Percentiles rank a stretch among this genome's conserved stretches.
Conservation (phyloP, 2,797 vertebrate genomes). For the Ciconia nigra region DNA sequence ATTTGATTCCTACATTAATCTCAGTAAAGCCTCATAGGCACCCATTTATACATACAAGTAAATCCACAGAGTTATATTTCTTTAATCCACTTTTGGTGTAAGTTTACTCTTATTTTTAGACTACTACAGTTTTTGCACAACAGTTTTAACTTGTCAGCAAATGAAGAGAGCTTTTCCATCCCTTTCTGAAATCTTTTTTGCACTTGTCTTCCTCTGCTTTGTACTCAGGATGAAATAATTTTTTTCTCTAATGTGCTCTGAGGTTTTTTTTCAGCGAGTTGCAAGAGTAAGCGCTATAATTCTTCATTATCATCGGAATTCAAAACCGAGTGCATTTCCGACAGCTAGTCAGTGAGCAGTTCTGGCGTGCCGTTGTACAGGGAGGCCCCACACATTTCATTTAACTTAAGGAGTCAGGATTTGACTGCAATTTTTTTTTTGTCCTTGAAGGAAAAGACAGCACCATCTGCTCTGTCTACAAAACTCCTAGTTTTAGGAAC, state of each 20-base stretch:
- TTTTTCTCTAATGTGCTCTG: background rate
- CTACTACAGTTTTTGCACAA: background rate
- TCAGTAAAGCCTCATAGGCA: background rate
- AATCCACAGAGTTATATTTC: background rate
- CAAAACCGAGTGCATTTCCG: background rate
- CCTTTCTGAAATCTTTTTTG: background rate
- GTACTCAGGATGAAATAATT: background rate
- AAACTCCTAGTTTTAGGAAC: background rate
- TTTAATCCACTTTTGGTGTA: background rate
- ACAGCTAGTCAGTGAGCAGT: background rate
- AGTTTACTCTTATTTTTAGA: background rate
- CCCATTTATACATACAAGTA: background rate
- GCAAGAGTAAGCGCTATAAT: background rate
- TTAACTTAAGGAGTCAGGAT: background rate
- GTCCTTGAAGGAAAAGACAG: background rate
- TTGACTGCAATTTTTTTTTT: background rate
- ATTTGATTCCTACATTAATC: background rate
- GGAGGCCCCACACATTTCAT: background rate
- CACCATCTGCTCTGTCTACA: slow-evolving; percentile 14
- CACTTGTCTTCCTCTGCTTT: background rate
- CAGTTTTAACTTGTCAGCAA: background rate
- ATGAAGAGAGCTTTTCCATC: background rate
- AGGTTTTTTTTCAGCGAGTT: background rate
- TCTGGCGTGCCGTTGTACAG: background rate
- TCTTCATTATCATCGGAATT: background rate